Percentiles rank a stretch among this genome's conserved stretches.
Evolutionary conservation across 2,797 vertebrate genomes (phyloP).

Genomic region (Benthosema pterotum): DNA sequence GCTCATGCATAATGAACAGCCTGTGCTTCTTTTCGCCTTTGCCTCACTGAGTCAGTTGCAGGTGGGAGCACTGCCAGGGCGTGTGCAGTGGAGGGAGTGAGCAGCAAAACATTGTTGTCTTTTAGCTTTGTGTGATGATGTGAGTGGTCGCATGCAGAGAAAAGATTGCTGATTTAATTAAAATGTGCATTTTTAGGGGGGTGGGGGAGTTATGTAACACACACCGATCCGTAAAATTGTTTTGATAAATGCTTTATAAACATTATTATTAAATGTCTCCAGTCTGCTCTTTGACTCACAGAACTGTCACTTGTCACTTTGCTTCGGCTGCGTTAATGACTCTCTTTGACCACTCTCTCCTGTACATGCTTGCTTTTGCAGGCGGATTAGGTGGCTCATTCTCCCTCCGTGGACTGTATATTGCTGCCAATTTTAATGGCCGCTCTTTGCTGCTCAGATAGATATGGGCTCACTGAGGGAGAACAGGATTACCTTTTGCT

Average conservation of each 20-base stretch:
- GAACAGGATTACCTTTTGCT: slow-evolving; percentile 49
- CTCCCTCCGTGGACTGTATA: slow-evolving; percentile 47
- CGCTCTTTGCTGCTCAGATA: slow-evolving; percentile 44
- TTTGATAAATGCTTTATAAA: too few species aligned
- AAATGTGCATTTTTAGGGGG: too few species aligned
- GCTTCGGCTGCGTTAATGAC: slow-evolving; percentile 53
- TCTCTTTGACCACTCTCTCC: slow-evolving; percentile 46
- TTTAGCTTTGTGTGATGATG: slow-evolving; percentile 9
- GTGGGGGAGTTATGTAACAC: too few species aligned
- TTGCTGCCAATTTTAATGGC: slow-evolving; percentile 56
- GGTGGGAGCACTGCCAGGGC: slow-evolving; percentile 19
- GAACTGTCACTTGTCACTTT: slow-evolving; percentile 40
- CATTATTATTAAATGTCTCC: neutral
- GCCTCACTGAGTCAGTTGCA: slow-evolving; percentile 29
- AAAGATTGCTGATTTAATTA: neutral
- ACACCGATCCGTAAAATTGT: too few species aligned
- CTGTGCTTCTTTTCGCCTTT: slow-evolving; percentile 12
- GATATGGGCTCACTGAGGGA: slow-evolving; percentile 50
- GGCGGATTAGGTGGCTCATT: slow-evolving; percentile 43
- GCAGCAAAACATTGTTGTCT: neutral
- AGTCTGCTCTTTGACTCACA: slow-evolving; percentile 30
- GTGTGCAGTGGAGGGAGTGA: slow-evolving; percentile 8
- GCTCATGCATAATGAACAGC: slow-evolving; percentile 67
- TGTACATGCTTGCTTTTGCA: slow-evolving; percentile 45
- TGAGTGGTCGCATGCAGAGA: neutral